Conservation (phyloP, 2,888 invertebrate species). For the Pyrochroa serraticornis region DNA sequence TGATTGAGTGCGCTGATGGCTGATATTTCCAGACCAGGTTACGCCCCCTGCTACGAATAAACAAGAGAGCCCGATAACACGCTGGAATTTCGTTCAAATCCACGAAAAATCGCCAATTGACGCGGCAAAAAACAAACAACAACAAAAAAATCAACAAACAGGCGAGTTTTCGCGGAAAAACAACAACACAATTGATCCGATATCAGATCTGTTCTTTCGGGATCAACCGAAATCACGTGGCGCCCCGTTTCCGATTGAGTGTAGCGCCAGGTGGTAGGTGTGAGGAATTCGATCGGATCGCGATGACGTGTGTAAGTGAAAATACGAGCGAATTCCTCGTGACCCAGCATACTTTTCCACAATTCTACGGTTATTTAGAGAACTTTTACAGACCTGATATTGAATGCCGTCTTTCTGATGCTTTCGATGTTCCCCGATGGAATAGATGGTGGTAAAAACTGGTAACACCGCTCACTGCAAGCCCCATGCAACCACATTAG, state of each 20-base stretch:
- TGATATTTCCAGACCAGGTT: constrained; percentile 51
- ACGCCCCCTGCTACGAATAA: constrained; percentile 48
- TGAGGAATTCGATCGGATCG: neutral
- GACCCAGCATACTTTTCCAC: neutral
- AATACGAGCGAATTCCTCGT: neutral
- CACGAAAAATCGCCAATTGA: too few relatives aligned
- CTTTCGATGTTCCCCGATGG: constrained; percentile 44
- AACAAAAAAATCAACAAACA: constrained; percentile 4
- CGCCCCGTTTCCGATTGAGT: neutral
- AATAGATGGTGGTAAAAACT: constrained; percentile 48
- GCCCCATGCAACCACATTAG: constrained; percentile 44
- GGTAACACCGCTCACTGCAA: constrained; percentile 49
- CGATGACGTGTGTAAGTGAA: too few relatives aligned
- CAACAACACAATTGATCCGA: neutral
- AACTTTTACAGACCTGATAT: constrained; percentile 53
- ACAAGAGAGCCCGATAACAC: constrained; percentile 28
- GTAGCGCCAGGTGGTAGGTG: neutral
- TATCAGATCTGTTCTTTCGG: constrained; percentile 4
- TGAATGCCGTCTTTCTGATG: constrained; percentile 53
- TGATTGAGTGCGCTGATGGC: constrained; percentile 73
- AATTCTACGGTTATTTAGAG: neutral
- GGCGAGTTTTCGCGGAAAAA: neutral
- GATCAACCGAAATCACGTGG: neutral
- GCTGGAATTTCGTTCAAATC: constrained; percentile 17
- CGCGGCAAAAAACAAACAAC: too few relatives aligned